These are phyloP conservation scores for Thunnus albacares DNA, from an alignment of 2,797 vertebrate species.

Conservation along the genomic window DNA sequence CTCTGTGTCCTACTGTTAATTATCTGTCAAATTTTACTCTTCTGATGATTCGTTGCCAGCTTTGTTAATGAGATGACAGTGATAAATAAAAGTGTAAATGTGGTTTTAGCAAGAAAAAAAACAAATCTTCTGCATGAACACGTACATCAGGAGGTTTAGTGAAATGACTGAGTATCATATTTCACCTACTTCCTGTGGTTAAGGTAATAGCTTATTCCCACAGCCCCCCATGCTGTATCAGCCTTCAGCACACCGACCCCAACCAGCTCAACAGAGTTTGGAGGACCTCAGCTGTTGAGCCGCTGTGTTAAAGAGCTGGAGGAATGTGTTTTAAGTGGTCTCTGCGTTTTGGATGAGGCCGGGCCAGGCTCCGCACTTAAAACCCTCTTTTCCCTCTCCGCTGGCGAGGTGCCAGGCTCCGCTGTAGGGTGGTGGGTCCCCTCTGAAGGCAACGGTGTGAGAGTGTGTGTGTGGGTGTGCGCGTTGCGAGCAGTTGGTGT, in stretches of 20 bases:
- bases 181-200: slow-evolving; percentile 72
- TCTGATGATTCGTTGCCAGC: background rate
- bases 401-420: slow-evolving; percentile 76
- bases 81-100: slow-evolving; percentile 5
- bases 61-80: background rate
- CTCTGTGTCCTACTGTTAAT: background rate
- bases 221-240: slow-evolving; percentile 47
- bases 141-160: slow-evolving; percentile 15
- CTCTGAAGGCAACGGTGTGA: slow-evolving; percentile 72
- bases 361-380: slow-evolving; percentile 69
- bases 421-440: slow-evolving; percentile 76
- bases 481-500: slow-evolving; percentile 39
- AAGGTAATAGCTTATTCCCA: slow-evolving; percentile 72
- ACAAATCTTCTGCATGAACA: slow-evolving; percentile 12
- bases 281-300: slow-evolving; percentile 82
- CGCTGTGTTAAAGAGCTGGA: slow-evolving; percentile 77
- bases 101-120: slow-evolving; percentile 27
- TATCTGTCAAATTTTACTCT: background rate
- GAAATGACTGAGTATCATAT: slow-evolving; percentile 62
- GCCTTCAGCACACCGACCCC: slow-evolving; percentile 53
- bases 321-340: slow-evolving; percentile 87
- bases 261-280: slow-evolving; percentile 52
- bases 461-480: slow-evolving; percentile 40
- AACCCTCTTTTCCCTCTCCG: slow-evolving; percentile 46
- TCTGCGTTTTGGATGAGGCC: slow-evolving; percentile 72